Conservation (phyloP, 2,113 vertebrate species). For the Ochotona curzoniae region DNA sequence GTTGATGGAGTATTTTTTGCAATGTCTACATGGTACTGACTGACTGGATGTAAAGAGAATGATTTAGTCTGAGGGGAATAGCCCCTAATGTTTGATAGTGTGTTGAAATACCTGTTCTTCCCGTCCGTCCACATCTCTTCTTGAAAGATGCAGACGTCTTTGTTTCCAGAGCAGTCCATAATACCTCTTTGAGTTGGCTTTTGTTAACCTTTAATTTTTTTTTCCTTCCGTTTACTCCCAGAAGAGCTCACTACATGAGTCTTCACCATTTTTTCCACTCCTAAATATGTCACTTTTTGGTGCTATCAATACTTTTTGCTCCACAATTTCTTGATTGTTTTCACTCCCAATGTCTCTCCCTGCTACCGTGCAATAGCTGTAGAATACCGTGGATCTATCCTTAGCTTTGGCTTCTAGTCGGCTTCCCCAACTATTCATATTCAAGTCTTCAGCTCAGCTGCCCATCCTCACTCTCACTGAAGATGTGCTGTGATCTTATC, state of each 20-base stretch:
- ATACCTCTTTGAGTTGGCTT: neutral
- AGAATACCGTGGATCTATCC: too few relatives aligned
- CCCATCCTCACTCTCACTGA: neutral
- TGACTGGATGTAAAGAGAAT: conserved; percentile 35
- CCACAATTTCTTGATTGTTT: neutral
- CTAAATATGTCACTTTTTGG: neutral
- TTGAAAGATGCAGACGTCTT: neutral
- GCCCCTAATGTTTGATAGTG: neutral
- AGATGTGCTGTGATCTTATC: neutral
- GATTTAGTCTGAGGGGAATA: neutral
- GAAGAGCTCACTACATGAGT: neutral
- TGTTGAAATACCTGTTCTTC: neutral
- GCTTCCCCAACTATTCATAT: neutral
- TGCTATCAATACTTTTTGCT: neutral
- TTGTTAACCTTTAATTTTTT: neutral
- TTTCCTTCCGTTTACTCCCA: neutral
- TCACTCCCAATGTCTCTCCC: neutral
- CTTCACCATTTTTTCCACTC: neutral
- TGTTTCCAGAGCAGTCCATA: neutral
- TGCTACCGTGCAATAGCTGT: neutral
- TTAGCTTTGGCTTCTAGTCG: neutral
- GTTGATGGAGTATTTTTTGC: neutral
- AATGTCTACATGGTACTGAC: neutral
- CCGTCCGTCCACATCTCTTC: neutral
- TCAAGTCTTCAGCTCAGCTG: neutral